A percentile compares a stretch with the other conserved stretches of the same genome.
phyloP scores from a whole-genome alignment of 2,888 invertebrate genomes.

The Pachycephus smyrnensis region DNA sequence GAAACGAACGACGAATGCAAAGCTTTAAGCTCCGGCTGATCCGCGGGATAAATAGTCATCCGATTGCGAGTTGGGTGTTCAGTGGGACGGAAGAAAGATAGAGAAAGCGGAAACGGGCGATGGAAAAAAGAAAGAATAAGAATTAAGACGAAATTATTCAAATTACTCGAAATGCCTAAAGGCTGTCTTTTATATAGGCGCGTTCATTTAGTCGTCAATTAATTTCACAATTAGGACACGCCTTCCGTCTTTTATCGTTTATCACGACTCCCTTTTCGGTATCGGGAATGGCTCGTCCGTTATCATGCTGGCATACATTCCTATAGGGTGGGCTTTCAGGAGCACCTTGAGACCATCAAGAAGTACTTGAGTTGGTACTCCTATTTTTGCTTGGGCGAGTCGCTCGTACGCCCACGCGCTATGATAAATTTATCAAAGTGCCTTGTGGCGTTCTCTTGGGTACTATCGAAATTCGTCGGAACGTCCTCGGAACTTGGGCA shows the following conservation, averaged over 20 bases:
- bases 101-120: neutral
- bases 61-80: neutral
- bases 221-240: neutral
- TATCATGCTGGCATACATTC: neutral
- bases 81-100: neutral
- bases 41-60: neutral
- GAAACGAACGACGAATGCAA: neutral
- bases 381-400: neutral
- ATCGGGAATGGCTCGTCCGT: neutral
- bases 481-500: neutral
- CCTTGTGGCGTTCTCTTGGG: neutral
- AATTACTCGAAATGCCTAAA: neutral
- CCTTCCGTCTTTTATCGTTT: neutral
- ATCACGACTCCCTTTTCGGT: neutral
- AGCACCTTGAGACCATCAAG: neutral
- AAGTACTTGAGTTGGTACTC: neutral
- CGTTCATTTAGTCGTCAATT: neutral
- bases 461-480: neutral
- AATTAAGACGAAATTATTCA: neutral
- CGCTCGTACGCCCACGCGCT: neutral
- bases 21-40: neutral
- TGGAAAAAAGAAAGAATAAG: neutral
- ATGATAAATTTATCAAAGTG: neutral
- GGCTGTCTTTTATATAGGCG: neutral
- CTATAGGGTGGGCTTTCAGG: neutral